These are phyloP conservation scores for Anolis sagrei DNA, from an alignment of 2,113 vertebrate species.

Conservation along the genomic window DNA sequence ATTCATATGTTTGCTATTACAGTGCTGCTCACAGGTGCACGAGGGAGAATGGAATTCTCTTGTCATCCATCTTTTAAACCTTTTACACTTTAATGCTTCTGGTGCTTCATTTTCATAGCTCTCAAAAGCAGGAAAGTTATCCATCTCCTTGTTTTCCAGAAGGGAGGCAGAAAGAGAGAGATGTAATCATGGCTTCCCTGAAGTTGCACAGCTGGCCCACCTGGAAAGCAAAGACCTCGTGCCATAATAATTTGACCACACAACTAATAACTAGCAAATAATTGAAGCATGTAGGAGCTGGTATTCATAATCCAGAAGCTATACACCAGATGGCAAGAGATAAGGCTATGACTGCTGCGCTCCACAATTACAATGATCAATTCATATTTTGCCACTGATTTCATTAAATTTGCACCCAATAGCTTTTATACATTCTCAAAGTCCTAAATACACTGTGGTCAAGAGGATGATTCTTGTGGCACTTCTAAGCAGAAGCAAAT, in stretches of 20 bases:
- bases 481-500: slow-evolving; percentile 58
- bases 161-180: neutral
- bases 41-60: slow-evolving; percentile 67
- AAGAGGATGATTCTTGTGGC: slow-evolving; percentile 41
- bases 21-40: slow-evolving; percentile 66
- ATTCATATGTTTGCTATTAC: slow-evolving; percentile 63
- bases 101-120: slow-evolving; percentile 57
- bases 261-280: neutral
- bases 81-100: slow-evolving; percentile 68
- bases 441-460: neutral
- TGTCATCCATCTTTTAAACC: slow-evolving; percentile 67
- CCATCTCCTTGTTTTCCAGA: slow-evolving; percentile 28
- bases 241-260: slow-evolving; percentile 15
- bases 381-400: neutral
- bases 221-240: neutral
- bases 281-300: neutral
- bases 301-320: neutral
- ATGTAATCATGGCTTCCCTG: neutral
- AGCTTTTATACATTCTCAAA: neutral
- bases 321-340: neutral
- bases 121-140: slow-evolving; percentile 51
- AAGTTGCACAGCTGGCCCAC: neutral
- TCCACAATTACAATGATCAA: neutral
- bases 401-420: neutral
- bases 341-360: neutral